Evolutionary conservation across 1,140 invertebrate genomes (phyloP).

Genomic region (Lanistes nyassanus): DNA sequence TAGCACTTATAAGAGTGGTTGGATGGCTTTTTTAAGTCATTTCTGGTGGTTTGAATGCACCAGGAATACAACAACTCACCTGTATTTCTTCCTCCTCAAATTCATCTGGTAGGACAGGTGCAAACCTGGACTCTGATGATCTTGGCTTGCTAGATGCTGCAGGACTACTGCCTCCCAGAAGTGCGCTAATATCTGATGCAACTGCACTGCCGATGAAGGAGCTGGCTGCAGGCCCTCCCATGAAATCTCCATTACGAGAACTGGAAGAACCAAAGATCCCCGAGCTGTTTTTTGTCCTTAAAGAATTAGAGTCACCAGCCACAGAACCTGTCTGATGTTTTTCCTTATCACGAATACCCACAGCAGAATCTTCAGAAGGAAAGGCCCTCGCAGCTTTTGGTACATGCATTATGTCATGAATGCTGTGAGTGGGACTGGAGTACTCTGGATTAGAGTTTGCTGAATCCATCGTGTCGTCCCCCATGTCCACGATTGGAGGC

Average conservation of each 20-base stretch:
- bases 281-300: background rate
- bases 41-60: too few species aligned
- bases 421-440: background rate
- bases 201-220: conserved; percentile 8
- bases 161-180: background rate
- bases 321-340: background rate
- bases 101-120: background rate
- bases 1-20: too few species aligned
- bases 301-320: background rate
- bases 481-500: conserved; percentile 3
- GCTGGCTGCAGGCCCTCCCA: conserved; percentile 2
- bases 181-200: background rate
- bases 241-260: background rate
- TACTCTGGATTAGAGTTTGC: background rate
- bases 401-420: background rate
- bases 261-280: background rate
- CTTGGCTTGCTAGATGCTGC: background rate
- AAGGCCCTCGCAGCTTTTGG: background rate
- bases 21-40: too few species aligned
- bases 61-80: background rate
- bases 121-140: background rate
- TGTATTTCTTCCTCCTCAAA: conserved; percentile 12
- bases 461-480: conserved; percentile 27
- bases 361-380: background rate
- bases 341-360: background rate